Conservation (phyloP, 64 coral and sea anemone genomes). For the Montipora sp. region DNA sequence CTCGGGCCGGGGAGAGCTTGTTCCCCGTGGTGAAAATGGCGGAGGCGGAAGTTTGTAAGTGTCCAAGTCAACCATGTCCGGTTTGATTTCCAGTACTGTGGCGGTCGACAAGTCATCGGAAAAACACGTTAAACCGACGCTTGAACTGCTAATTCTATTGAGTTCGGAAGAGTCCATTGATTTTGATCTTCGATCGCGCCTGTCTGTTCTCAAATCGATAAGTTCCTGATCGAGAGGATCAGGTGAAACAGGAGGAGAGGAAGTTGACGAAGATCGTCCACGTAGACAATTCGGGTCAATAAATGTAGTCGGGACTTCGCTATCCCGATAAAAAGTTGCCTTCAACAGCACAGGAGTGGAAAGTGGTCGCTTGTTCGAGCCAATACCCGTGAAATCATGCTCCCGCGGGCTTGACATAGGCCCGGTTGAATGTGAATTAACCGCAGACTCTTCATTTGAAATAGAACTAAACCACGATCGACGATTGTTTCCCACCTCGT, state of each 20-base stretch:
- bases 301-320: slow-evolving; percentile 52
- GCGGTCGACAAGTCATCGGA: slow-evolving; percentile 19
- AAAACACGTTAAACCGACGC: slow-evolving; percentile 8
- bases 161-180: slow-evolving; percentile 51
- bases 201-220: slow-evolving; percentile 46
- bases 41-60: slow-evolving; percentile 71
- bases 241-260: neutral
- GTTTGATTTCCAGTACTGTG: slow-evolving; percentile 31
- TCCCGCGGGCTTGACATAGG: slow-evolving; percentile 59
- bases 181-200: slow-evolving; percentile 54
- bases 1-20: slow-evolving; percentile 63
- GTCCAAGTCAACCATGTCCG: slow-evolving; percentile 18
- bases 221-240: slow-evolving; percentile 5
- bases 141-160: slow-evolving; percentile 42
- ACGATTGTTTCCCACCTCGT: slow-evolving; percentile 70
- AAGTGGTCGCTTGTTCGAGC: slow-evolving; percentile 63
- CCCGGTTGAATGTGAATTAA: slow-evolving; percentile 14
- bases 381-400: slow-evolving; percentile 31
- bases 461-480: slow-evolving; percentile 73
- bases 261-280: slow-evolving; percentile 28
- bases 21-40: slow-evolving; percentile 62
- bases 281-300: slow-evolving; percentile 29
- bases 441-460: slow-evolving; percentile 49
- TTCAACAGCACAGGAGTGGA: slow-evolving; percentile 90
- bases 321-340: slow-evolving; percentile 65